Evolutionary conservation across 2,113 vertebrate genomes (phyloP), one percentile per base, ranked within the genome.

Genomic region (Myodes glareolus): DNA sequence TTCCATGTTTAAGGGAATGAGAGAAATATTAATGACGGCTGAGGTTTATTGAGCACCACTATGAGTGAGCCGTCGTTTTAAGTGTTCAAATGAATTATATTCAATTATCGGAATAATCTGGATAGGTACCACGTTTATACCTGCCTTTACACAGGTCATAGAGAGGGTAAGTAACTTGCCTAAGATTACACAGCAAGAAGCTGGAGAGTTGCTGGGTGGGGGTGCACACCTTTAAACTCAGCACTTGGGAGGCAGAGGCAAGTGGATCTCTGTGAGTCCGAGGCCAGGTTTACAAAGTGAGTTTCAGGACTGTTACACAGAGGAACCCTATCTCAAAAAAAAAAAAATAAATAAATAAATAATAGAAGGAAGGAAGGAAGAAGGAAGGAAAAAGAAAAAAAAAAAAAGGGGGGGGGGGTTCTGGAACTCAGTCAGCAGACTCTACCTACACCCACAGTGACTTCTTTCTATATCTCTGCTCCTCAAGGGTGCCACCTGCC

Each of bases 381-480:
- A 2, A 72, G 19, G 36, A 16, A 17, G 6, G 31, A 4, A 8
- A 19, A 17, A 2, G 3, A 19, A 3, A 16, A 17, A n/a, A 17
- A 16, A n/a, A n/a, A 7, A 16, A 19, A 14, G 36, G 68, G 19
- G 1, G 36, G 36, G 17, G 12, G 13, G 42, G 42, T 72, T 75
- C 33, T 42, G 50, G 77, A 75, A 11, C 25, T 73, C 11, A 4
- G 27, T 29, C 33, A 52, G 39, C 50, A 16, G 67, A 31, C 39
- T 29, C 16, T 29, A 21, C 58, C 19, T 45, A 27, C 45, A 76
- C 17, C 25, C 36, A 77, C 61, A 42, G 1, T 27, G 36, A 2
- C 63, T 58, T 58, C 47, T 42, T 33, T 31, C 63, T 5, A 80
- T n/a, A 55, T 72, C 14, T 23, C 77, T 73, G 67, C 36, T 42